A percentile compares a stretch with the other conserved stretches of the same genome.
Evolutionary conservation across 2,113 vertebrate genomes (phyloP).

Genomic region (Oryzias celebensis): DNA sequence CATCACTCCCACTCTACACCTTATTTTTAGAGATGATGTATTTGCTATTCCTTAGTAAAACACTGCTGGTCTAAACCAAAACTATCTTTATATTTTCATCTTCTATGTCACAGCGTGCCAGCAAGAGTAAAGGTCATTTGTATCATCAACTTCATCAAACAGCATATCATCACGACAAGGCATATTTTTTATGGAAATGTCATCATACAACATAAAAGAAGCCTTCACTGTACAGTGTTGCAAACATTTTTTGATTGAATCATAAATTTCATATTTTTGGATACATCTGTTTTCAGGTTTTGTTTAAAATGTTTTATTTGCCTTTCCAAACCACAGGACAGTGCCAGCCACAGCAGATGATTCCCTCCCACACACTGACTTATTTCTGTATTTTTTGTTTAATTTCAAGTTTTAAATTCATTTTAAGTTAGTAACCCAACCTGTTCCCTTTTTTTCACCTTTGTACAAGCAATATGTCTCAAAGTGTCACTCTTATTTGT

Average conservation of each 20-base stretch:
- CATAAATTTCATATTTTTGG: not conserved
- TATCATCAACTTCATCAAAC: not conserved
- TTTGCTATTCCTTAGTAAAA: constrained; percentile 26
- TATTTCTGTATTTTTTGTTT: not conserved
- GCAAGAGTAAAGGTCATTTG: not conserved
- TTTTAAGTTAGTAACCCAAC: not conserved
- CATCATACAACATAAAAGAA: not conserved
- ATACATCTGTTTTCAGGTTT: not conserved
- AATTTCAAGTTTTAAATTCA: not conserved
- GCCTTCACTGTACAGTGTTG: not conserved
- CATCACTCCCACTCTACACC: constrained; percentile 27
- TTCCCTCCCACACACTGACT: not conserved
- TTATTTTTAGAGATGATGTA: constrained; percentile 31
- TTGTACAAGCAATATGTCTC: not conserved
- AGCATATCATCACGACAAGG: not conserved
- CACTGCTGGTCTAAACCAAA: constrained; percentile 24
- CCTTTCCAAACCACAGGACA: not conserved
- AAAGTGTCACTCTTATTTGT: not conserved
- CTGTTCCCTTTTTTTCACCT: not conserved
- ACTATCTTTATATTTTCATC: not conserved
- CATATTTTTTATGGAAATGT: not conserved
- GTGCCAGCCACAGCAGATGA: not conserved
- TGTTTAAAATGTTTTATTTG: not conserved
- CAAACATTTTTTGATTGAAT: not conserved
- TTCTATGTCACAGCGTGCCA: not conserved